phyloP scores from a whole-genome alignment of 2,113 vertebrate species.

The Sphyrna mokarran region DNA sequence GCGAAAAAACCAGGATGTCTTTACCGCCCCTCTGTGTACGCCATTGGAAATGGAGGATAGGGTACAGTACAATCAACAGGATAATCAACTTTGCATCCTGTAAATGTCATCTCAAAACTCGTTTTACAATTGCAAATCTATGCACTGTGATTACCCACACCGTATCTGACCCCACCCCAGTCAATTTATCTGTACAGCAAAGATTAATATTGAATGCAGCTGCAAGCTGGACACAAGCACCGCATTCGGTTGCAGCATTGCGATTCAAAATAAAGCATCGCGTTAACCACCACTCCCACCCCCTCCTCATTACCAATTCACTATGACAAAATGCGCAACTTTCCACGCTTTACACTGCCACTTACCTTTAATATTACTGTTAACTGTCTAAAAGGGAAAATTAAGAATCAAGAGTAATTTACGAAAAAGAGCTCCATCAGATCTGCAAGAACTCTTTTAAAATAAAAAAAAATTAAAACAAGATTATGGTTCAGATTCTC shows the following conservation, averaged over 20 bases:
- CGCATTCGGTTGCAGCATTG: conserved; percentile 28
- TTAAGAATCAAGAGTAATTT: background rate
- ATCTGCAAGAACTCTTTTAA: background rate
- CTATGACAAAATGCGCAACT: conserved; percentile 16
- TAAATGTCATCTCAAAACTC: background rate
- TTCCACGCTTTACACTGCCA: background rate
- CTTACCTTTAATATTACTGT: conserved; percentile 8
- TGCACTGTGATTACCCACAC: background rate
- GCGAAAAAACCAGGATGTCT: conserved; percentile 11
- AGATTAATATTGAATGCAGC: conserved; percentile 21
- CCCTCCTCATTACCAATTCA: conserved; percentile 15
- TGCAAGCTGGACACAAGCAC: background rate
- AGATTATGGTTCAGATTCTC: background rate
- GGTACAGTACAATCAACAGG: background rate
- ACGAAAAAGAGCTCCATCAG: background rate
- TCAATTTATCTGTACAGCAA: background rate
- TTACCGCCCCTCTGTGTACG: conserved; percentile 36
- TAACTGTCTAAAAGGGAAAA: background rate
- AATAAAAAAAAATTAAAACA: background rate
- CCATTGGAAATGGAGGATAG: conserved; percentile 22
- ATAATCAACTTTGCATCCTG: background rate
- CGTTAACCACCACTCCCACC: conserved; percentile 8
- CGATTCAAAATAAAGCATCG: conserved; percentile 35
- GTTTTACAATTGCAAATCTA: background rate
- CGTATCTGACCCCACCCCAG: background rate